These are phyloP conservation scores for Eurystomus gularis DNA, from an alignment of 2,113 vertebrate species.

Conservation along the genomic window DNA sequence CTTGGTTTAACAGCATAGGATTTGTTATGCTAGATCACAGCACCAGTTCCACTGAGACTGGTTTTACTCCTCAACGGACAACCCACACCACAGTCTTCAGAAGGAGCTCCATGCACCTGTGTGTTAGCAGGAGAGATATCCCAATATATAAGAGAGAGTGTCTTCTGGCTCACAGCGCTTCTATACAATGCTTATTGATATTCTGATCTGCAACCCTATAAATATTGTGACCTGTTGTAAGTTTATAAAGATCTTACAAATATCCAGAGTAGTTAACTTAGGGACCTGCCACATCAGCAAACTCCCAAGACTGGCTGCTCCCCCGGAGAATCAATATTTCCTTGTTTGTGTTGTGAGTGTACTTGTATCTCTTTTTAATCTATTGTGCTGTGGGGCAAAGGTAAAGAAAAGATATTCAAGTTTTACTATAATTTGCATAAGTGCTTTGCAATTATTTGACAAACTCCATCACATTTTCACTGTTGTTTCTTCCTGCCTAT, in stretches of 20 bases:
- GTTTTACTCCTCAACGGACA: neutral
- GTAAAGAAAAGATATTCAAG: neutral
- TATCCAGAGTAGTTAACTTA: neutral
- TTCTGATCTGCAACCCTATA: neutral
- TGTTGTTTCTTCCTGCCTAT: rapidly evolving
- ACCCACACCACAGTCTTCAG: neutral
- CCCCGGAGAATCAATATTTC: neutral
- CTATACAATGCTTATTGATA: neutral
- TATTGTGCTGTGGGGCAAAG: neutral
- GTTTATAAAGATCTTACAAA: neutral
- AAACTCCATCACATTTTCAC: neutral
- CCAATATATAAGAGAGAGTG: neutral
- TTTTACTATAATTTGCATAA: neutral
- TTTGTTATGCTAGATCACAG: conserved; percentile 43
- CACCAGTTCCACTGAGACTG: neutral
- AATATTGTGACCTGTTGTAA: neutral
- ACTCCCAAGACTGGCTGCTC: neutral
- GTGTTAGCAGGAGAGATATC: neutral
- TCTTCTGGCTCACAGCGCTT: neutral
- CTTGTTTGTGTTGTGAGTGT: neutral
- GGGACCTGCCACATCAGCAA: neutral
- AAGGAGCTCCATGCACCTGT: neutral
- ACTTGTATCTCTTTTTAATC: neutral
- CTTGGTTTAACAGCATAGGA: conserved; percentile 38
- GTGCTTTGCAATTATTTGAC: neutral